Base-by-base conservation (phyloP, 2,797 vertebrate genomes). In the Poecile montanus region DNA sequence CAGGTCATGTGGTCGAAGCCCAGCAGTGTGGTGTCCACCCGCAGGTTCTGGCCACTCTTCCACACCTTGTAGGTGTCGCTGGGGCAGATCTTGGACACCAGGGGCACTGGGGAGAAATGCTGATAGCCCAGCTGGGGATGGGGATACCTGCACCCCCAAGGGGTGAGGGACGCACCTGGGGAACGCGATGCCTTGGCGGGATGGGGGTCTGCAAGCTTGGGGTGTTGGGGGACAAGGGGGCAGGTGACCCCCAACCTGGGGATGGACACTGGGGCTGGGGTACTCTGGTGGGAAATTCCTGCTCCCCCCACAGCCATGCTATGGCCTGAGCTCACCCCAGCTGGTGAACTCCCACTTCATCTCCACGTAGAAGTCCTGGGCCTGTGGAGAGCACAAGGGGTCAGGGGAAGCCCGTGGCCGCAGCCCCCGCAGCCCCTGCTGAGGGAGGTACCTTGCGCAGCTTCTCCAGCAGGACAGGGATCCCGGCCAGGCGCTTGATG, bases 261-360 rank as follows among this genome's bases (percentile, higher is more conserved):
- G 32, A 40, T 32, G 44, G 84, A 40, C 50, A 34, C 34, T 20
- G 44, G 48, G 36, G 30, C 16, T 25, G 57, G 91, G 48, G 70
- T 30, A 62, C 56, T 65, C 34, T 65, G 47, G n/a, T 61, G 77
- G 61, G 62, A 73, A 45, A 50, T 26, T 42, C 70, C 38, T 4
- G 0, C 57, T 80, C 16, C n/a, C 50, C 45, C 26, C 48, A 25
- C 22, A 71, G n/a, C 34, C 18, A 44, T 0, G 1, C 76, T 67
- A 79, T 47, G 38, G 61, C 63, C 84, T 0, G 0, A 63, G 98
- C 99, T 98, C 97, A 99, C 99, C 99, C 99, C 99, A 99, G 97
- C 99, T 99, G 40, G 99, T 99, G 97, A 99, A 99, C 95, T 99
- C 99, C 99, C 99, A 99, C 96, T 99, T 99, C 99, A 99, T 99